Conservation (phyloP, 2,113 vertebrate species). For the Vimba vimba region DNA sequence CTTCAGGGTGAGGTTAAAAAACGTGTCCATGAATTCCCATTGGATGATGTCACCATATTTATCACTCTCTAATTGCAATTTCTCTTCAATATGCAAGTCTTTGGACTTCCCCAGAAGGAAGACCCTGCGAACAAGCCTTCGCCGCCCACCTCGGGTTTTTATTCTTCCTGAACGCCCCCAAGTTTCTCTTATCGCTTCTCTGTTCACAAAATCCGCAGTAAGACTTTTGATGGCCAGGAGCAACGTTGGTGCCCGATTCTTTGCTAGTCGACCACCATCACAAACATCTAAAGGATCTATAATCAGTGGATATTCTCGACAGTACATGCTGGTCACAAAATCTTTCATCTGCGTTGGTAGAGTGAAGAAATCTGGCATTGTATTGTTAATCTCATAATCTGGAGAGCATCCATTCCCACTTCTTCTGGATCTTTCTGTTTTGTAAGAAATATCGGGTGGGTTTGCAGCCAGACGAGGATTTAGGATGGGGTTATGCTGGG, state of each 20-base stretch:
- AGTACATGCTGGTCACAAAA: slow-evolving; percentile 70
- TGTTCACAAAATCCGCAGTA: slow-evolving; percentile 64
- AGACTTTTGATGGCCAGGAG: slow-evolving; percentile 77
- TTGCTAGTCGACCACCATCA: slow-evolving; percentile 40
- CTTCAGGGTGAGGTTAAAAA: slow-evolving; percentile 80
- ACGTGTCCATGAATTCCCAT: slow-evolving; percentile 79
- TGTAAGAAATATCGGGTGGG: not conserved
- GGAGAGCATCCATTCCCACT: slow-evolving; percentile 1
- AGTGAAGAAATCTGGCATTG: not conserved
- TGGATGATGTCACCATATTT: slow-evolving; percentile 72
- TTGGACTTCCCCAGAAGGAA: slow-evolving; percentile 71
- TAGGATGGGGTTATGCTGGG: slow-evolving; percentile 67
- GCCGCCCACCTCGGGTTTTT: slow-evolving; percentile 36
- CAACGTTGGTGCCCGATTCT: slow-evolving; percentile 58
- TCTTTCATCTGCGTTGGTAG: slow-evolving; percentile 58
- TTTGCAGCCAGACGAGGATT: not conserved
- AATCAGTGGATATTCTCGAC: slow-evolving; percentile 66
- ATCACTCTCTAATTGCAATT: slow-evolving; percentile 63
- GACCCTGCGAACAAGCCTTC: slow-evolving; percentile 65
- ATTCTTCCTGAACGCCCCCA: slow-evolving; percentile 72
- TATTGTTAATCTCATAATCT: slow-evolving; percentile 1
- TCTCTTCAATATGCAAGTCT: not conserved
- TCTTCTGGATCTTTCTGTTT: not conserved
- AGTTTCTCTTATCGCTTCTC: slow-evolving; percentile 73
- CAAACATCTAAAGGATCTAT: slow-evolving; percentile 63